Conservation (phyloP, 1,140 invertebrate genomes). For the Drosophila ambigua region DNA sequence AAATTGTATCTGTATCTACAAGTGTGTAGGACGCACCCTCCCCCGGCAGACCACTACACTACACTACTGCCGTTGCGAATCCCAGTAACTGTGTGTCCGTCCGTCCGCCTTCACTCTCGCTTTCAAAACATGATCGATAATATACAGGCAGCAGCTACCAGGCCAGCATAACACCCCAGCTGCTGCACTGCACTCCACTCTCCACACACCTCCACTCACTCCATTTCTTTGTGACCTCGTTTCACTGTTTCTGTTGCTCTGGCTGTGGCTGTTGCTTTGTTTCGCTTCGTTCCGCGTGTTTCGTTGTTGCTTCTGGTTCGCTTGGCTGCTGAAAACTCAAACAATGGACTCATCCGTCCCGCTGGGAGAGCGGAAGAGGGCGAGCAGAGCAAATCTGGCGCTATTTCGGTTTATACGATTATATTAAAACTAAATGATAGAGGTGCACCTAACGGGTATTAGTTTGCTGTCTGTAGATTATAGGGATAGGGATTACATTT, state of each 20-base stretch:
- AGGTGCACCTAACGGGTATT: too few relatives aligned
- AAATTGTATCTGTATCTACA: slow-evolving; percentile 34
- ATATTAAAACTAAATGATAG: neutral
- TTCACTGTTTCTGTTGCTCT: slow-evolving; percentile 23
- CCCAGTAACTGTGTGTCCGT: neutral
- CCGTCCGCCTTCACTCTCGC: slow-evolving; percentile 60
- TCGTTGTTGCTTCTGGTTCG: neutral
- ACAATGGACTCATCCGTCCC: slow-evolving; percentile 26
- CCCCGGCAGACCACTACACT: too few relatives aligned
- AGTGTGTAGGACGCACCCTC: slow-evolving; percentile 20
- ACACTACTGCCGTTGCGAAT: neutral
- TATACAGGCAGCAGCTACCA: slow-evolving; percentile 72
- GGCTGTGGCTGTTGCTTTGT: slow-evolving; percentile 13
- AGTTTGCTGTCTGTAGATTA: too few relatives aligned
- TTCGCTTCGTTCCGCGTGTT: slow-evolving; percentile 32
- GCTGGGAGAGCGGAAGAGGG: too few relatives aligned
- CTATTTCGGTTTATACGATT: slow-evolving; percentile 12
- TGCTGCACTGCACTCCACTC: neutral
- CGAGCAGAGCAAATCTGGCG: neutral
- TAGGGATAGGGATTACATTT: too few relatives aligned
- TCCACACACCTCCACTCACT: slow-evolving; percentile 19
- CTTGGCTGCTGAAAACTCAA: slow-evolving; percentile 43
- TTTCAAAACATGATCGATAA: slow-evolving; percentile 78
- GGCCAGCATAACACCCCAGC: slow-evolving; percentile 50
- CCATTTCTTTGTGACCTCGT: slow-evolving; percentile 53